Evolutionary conservation across 2,113 vertebrate genomes (phyloP).

Genomic region (Actenoides lindsayi): DNA sequence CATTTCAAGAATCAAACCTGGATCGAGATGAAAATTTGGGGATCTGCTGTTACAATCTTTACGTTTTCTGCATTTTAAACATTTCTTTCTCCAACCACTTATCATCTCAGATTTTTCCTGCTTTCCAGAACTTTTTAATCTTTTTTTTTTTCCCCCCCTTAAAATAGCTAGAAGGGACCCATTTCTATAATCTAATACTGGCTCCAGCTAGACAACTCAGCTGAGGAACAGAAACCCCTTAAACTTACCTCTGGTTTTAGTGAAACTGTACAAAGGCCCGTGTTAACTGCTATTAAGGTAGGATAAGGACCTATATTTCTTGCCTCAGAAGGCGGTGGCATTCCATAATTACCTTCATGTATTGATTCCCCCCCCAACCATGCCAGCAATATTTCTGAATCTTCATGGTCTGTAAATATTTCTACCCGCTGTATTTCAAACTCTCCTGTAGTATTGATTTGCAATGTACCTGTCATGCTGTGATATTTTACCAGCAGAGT

Average conservation of each 20-base stretch:
- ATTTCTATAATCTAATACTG: background rate
- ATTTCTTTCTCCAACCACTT: background rate
- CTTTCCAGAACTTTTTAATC: background rate
- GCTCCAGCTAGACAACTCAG: background rate
- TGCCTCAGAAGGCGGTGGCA: background rate
- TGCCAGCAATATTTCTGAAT: constrained; percentile 36
- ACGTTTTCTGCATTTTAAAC: background rate
- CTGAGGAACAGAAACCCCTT: background rate
- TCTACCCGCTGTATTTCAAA: constrained; percentile 26
- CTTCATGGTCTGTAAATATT: constrained; percentile 35
- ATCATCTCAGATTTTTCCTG: background rate
- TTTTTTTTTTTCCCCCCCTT: background rate
- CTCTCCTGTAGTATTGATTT: constrained; percentile 17
- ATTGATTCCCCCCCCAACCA: background rate
- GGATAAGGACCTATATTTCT: constrained; percentile 6
- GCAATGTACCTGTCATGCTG: background rate
- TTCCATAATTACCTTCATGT: background rate
- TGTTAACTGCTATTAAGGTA: background rate
- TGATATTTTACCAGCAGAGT: background rate
- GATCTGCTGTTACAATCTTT: background rate
- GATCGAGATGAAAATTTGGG: background rate
- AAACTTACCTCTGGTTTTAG: background rate
- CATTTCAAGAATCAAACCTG: background rate
- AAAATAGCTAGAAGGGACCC: background rate
- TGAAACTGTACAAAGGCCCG: background rate